These are phyloP conservation scores for Diaprepes abbreviatus DNA, from an alignment of 2,888 invertebrate genomes.

Conservation along the genomic window DNA sequence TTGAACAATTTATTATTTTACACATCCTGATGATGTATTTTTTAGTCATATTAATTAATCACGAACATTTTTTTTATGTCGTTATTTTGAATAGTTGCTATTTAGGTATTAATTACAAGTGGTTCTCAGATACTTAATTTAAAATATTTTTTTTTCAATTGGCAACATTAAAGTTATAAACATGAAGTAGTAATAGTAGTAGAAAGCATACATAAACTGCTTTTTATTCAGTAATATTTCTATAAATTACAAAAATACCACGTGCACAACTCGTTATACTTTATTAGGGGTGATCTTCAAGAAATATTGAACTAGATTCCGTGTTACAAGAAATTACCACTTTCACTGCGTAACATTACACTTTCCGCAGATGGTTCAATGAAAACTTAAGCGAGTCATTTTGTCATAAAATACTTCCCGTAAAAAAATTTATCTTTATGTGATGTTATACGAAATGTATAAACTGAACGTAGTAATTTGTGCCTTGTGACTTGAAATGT, in stretches of 20 bases:
- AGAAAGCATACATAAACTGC: too few relatives aligned
- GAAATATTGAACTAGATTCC: slow-evolving; percentile 19
- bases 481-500: slow-evolving; percentile 11
- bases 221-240: too few relatives aligned
- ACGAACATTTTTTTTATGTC: too few relatives aligned
- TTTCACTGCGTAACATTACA: slow-evolving; percentile 8
- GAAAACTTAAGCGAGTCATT: not conserved
- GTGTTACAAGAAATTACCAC: slow-evolving; percentile 12
- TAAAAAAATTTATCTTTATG: not conserved
- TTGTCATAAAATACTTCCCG: not conserved
- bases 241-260: slow-evolving; percentile 12
- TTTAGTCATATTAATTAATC: too few relatives aligned
- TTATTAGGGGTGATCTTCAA: slow-evolving; percentile 20
- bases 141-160: too few relatives aligned
- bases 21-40: too few relatives aligned
- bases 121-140: too few relatives aligned
- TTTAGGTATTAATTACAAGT: too few relatives aligned
- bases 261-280: slow-evolving; percentile 5
- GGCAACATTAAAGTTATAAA: too few relatives aligned
- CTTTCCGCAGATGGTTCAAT: not conserved
- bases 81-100: too few relatives aligned
- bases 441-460: not conserved
- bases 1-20: too few relatives aligned
- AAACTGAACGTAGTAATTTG: not conserved
- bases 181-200: too few relatives aligned